Percentiles rank a stretch among this genome's conserved stretches.
phyloP scores from a whole-genome alignment of 2,888 invertebrate genomes.

The Machimus atricapillus region DNA sequence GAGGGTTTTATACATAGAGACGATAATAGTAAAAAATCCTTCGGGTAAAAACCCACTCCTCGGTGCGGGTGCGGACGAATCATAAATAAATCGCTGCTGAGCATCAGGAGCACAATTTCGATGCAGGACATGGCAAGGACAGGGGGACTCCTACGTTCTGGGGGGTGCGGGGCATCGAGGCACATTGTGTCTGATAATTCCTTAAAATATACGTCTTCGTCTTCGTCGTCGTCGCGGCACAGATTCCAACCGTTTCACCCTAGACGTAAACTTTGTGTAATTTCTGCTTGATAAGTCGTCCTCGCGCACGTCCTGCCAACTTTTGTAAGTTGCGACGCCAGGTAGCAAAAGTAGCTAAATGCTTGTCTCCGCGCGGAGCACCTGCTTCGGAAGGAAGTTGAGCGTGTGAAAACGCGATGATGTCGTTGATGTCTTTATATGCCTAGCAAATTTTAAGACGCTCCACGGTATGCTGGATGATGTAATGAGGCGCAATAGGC shows the following conservation, averaged over 20 bases:
- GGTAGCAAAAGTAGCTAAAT: neutral
- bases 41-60: neutral
- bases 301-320: neutral
- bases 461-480: neutral
- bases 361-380: neutral
- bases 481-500: neutral
- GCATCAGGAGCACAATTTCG: neutral
- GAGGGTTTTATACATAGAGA: neutral
- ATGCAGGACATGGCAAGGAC: neutral
- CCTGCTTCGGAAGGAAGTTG: neutral
- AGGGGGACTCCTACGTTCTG: neutral
- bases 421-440: neutral
- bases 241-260: conserved; percentile 4
- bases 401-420: neutral
- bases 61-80: neutral
- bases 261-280: conserved; percentile 1
- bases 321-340: neutral
- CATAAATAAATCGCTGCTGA: conserved; percentile 27
- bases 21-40: conserved; percentile 24
- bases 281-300: conserved; percentile 21
- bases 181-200: conserved; percentile 13
- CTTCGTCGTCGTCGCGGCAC: neutral
- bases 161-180: neutral
- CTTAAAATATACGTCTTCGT: conserved; percentile 12
- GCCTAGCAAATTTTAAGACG: neutral